Percentiles rank a stretch among this genome's conserved stretches.
Evolutionary conservation across 2,888 invertebrate genomes (phyloP).

Genomic region (Ecdyonurus torrentis): DNA sequence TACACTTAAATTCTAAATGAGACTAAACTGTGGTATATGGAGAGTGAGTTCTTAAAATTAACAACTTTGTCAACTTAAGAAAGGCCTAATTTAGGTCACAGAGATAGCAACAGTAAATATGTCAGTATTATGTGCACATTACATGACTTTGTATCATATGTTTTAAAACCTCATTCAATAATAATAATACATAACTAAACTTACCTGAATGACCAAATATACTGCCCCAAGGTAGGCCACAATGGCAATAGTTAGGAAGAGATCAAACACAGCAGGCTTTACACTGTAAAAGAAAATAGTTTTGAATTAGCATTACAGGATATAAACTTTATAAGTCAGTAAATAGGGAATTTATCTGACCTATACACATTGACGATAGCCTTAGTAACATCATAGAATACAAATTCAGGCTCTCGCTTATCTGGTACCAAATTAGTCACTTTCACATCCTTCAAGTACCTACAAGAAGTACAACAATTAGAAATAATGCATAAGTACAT

Average conservation of each 20-base stretch:
- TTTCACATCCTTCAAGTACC: constrained; percentile 63
- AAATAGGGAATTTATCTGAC: constrained; percentile 34
- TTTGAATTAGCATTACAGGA: no score
- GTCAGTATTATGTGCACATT: no score
- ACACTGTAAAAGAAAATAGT: constrained; percentile 47
- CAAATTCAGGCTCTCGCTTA: constrained; percentile 81
- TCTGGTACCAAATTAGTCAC: constrained; percentile 51
- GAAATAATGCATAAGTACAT: not conserved
- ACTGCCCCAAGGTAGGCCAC: constrained; percentile 65
- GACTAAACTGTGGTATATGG: no score
- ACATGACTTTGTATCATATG: no score
- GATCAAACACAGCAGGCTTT: constrained; percentile 95
- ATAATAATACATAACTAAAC: no score
- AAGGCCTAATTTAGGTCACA: no score
- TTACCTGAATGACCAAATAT: constrained; percentile 56
- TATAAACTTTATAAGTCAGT: no score
- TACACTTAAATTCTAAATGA: no score
- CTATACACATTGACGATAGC: constrained; percentile 74
- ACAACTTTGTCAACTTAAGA: no score
- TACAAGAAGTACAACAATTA: constrained; percentile 16
- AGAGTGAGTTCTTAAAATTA: no score
- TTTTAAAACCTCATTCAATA: no score
- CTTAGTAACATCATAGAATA: constrained; percentile 69
- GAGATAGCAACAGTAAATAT: no score
- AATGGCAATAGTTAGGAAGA: constrained; percentile 78